Conservation (phyloP, 2,888 invertebrate species). For the Cataglyphis rosenhaueri region DNA sequence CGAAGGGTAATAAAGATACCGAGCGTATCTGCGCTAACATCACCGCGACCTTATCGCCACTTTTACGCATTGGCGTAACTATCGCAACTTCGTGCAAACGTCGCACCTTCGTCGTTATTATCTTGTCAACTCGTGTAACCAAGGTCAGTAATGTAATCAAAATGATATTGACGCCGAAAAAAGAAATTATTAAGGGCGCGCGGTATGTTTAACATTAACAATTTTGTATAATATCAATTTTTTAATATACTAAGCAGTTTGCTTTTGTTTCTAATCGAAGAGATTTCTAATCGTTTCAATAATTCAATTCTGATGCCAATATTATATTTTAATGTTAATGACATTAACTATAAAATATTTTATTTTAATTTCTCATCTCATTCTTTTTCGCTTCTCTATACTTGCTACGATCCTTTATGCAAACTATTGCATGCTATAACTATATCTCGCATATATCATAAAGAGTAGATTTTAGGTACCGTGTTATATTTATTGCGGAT, state of each 20-base stretch:
- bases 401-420: slow-evolving; percentile 44
- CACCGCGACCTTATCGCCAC: slow-evolving; percentile 77
- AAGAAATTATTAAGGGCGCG: slow-evolving; percentile 1
- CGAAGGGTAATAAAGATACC: slow-evolving; percentile 84
- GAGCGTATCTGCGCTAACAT: slow-evolving; percentile 81
- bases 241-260: neutral
- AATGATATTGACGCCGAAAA: neutral
- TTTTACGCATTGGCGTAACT: slow-evolving; percentile 70
- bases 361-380: neutral
- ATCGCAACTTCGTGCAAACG: slow-evolving; percentile 46
- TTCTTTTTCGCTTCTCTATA: neutral
- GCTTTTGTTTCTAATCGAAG: neutral
- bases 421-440: slow-evolving; percentile 61
- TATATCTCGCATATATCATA: slow-evolving; percentile 66
- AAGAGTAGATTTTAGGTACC: slow-evolving; percentile 79
- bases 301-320: neutral
- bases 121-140: slow-evolving; percentile 57
- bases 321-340: neutral
- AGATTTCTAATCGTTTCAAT: neutral
- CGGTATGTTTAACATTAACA: neutral
- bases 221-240: neutral
- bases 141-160: slow-evolving; percentile 63
- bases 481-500: slow-evolving; percentile 82
- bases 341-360: neutral
- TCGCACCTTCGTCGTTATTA: slow-evolving; percentile 39